A percentile compares a stretch with the other conserved stretches of the same genome.
Evolutionary conservation across 2,888 invertebrate species (phyloP).

Genomic region (Acheta domesticus): DNA sequence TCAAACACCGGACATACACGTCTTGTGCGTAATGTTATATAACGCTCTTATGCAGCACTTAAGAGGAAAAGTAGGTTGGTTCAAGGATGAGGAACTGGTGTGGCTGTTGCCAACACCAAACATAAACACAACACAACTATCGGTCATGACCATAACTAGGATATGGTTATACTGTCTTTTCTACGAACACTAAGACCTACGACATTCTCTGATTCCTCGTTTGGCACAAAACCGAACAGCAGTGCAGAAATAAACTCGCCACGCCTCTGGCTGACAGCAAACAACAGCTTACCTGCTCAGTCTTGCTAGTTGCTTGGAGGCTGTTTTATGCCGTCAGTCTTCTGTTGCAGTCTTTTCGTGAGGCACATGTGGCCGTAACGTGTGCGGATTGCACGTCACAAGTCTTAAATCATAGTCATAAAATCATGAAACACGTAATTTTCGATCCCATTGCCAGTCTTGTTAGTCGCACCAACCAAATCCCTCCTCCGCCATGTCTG

Average conservation of each 20-base stretch:
- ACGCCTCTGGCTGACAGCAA: conserved; percentile 32
- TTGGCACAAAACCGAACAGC: too few species aligned
- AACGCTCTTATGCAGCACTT: neutral
- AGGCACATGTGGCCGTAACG: conserved; percentile 35
- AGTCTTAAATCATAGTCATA: conserved; percentile 31
- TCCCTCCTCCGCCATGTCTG: conserved; percentile 31
- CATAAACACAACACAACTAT: neutral
- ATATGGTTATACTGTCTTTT: neutral
- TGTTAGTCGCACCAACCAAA: conserved; percentile 28
- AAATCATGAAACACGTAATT: conserved; percentile 31
- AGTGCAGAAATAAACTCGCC: conserved; percentile 22
- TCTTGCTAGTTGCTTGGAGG: conserved; percentile 36
- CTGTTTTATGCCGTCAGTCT: conserved; percentile 40
- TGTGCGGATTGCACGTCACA: conserved; percentile 34
- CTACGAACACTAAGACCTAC: too few species aligned
- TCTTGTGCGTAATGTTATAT: neutral
- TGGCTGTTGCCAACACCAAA: neutral
- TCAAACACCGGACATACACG: too few species aligned
- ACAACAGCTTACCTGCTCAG: conserved; percentile 37
- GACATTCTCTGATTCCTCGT: too few species aligned
- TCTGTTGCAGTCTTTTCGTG: conserved; percentile 41
- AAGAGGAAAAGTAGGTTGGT: neutral
- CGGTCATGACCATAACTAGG: neutral
- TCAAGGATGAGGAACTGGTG: neutral
- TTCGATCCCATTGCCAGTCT: conserved; percentile 33